Evolutionary conservation across 2,888 invertebrate species (phyloP).

Genomic region (Coelogynopora nodosa): DNA sequence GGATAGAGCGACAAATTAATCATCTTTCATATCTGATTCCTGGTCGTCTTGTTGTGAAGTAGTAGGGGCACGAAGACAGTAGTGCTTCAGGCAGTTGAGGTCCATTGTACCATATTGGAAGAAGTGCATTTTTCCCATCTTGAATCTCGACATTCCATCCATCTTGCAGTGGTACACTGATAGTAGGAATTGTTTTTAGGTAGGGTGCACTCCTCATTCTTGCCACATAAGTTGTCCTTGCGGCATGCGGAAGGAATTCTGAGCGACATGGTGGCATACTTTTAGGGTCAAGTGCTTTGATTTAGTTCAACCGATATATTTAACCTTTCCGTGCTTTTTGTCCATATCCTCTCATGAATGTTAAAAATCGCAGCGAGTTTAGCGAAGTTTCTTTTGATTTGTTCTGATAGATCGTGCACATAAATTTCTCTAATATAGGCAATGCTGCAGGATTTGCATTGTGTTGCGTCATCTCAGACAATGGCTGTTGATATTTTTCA

Average conservation of each 20-base stretch:
- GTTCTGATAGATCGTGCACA: not conserved
- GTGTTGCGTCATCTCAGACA: conserved; percentile 9
- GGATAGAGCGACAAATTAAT: conserved; percentile 5
- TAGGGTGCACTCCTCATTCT: not conserved
- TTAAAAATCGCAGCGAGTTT: not conserved
- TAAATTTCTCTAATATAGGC: conserved; percentile 9
- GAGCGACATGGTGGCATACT: not conserved
- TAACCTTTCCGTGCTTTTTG: not conserved
- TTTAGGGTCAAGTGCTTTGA: conserved; percentile 14
- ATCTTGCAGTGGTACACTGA: conserved; percentile 17
- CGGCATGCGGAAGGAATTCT: not conserved
- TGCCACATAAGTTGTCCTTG: conserved; percentile 8
- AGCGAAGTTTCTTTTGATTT: conserved; percentile 24
- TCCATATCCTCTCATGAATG: not conserved
- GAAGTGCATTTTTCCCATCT: not conserved
- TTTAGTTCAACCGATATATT: not conserved
- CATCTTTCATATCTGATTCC: conserved; percentile 12
- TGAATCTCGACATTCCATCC: not conserved
- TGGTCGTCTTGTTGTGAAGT: conserved; percentile 7
- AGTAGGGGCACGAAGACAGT: conserved; percentile 1
- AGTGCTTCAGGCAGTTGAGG: conserved; percentile 16
- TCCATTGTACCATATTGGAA: conserved; percentile 5
- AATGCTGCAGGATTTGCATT: conserved; percentile 19
- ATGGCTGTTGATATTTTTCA: not conserved
- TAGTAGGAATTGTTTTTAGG: not conserved